phyloP scores from a whole-genome alignment of 2,888 invertebrate genomes.

The Atherix ibis region DNA sequence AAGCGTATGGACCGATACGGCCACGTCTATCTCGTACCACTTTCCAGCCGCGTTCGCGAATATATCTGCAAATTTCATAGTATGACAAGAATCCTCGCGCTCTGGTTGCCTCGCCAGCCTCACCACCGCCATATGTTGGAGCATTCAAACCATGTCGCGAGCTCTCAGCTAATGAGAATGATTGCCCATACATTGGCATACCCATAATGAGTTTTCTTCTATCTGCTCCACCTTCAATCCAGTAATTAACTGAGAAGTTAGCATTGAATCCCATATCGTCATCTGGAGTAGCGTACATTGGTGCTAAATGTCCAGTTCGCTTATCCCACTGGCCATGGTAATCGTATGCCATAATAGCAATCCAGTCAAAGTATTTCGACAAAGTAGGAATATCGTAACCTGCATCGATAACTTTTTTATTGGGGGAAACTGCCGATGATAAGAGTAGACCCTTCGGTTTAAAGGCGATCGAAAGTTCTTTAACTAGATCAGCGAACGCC shows the following conservation, averaged over 20 bases:
- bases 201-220: slow-evolving; percentile 68
- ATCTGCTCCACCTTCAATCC: slow-evolving; percentile 68
- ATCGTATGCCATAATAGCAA: slow-evolving; percentile 82
- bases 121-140: slow-evolving; percentile 70
- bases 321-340: slow-evolving; percentile 88
- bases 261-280: slow-evolving; percentile 68
- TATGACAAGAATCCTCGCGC: slow-evolving; percentile 78
- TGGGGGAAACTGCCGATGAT: slow-evolving; percentile 75
- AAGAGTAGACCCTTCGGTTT: slow-evolving; percentile 53
- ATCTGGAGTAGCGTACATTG: slow-evolving; percentile 63
- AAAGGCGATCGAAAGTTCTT: slow-evolving; percentile 57
- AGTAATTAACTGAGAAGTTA: slow-evolving; percentile 76
- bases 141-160: slow-evolving; percentile 52
- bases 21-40: slow-evolving; percentile 62
- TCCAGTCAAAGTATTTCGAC: slow-evolving; percentile 72
- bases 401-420: slow-evolving; percentile 64
- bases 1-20: slow-evolving; percentile 78
- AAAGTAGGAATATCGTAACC: slow-evolving; percentile 69
- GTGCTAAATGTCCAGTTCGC: slow-evolving; percentile 77
- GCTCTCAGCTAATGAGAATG: slow-evolving; percentile 60
- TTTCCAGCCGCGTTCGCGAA: slow-evolving; percentile 58
- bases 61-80: slow-evolving; percentile 76
- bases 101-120: slow-evolving; percentile 74
- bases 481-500: slow-evolving; percentile 58
- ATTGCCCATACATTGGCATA: slow-evolving; percentile 79